phyloP scores from a whole-genome alignment of 2,888 invertebrate genomes.

The Pristionchus maxplancki region DNA sequence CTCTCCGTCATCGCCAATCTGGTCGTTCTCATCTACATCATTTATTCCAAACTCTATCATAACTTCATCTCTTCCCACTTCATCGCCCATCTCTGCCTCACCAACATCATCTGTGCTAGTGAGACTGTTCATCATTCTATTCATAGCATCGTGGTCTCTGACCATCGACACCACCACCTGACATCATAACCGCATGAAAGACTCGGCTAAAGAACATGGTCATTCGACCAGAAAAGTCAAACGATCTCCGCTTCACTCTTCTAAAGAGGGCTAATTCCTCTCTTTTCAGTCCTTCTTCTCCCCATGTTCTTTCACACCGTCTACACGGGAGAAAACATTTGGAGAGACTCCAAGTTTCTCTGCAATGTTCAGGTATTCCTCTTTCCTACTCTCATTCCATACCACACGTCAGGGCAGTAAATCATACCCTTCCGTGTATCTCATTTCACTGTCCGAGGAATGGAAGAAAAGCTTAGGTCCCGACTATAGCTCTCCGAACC shows the following conservation, averaged over 20 bases:
- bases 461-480: background rate
- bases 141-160: background rate
- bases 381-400: background rate
- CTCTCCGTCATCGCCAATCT: slow-evolving; percentile 71
- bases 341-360: slow-evolving; percentile 66
- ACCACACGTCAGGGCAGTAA: background rate
- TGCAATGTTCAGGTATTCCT: slow-evolving; percentile 72
- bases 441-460: background rate
- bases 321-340: slow-evolving; percentile 70
- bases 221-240: background rate
- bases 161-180: background rate
- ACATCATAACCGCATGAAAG: background rate
- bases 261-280: slow-evolving; percentile 59
- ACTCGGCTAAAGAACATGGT: background rate
- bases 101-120: slow-evolving; percentile 61
- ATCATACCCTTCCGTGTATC: background rate
- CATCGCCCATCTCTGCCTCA: slow-evolving; percentile 76
- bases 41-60: slow-evolving; percentile 71
- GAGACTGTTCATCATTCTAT: background rate
- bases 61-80: slow-evolving; percentile 77
- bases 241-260: background rate
- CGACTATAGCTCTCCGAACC: background rate
- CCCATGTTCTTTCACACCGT: slow-evolving; percentile 73
- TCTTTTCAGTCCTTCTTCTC: slow-evolving; percentile 62
- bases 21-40: slow-evolving; percentile 72